These are phyloP conservation scores for Drosophila baimaii DNA, from an alignment of 1,140 invertebrate genomes.

Conservation along the genomic window DNA sequence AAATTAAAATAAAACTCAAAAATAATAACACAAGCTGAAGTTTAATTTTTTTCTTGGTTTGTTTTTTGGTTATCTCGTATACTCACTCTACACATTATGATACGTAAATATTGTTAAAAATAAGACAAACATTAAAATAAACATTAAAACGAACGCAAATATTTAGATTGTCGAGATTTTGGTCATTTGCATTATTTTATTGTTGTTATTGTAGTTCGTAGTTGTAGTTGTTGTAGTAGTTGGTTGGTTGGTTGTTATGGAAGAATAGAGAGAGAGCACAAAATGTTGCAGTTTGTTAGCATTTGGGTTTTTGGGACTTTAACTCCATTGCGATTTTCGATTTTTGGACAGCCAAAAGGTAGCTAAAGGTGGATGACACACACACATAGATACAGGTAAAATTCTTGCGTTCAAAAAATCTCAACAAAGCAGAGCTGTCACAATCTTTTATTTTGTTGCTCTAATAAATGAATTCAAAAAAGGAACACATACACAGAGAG, in stretches of 20 bases:
- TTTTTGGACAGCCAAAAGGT: conserved; percentile 53
- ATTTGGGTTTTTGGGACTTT: conserved; percentile 27
- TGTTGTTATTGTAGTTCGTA: conserved; percentile 45
- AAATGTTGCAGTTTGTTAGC: conserved; percentile 59
- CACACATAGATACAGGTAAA: conserved; percentile 48
- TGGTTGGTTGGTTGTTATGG: conserved; percentile 44
- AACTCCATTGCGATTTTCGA: conserved; percentile 32
- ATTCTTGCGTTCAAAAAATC: conserved; percentile 57
- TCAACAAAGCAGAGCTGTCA: conserved; percentile 62
- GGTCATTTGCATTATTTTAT: conserved; percentile 44
- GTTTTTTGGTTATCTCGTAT: conserved; percentile 20
- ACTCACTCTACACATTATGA: conserved; percentile 44
- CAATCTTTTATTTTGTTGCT: conserved; percentile 38
- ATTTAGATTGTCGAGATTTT: conserved; percentile 65
- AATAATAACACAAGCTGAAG: conserved; percentile 31
- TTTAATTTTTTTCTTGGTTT: neutral
- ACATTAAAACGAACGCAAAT: conserved; percentile 37
- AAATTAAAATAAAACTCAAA: conserved; percentile 33
- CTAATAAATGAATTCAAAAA: conserved; percentile 64
- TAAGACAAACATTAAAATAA: conserved; percentile 40
- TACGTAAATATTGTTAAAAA: conserved; percentile 45
- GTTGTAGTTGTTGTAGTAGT: conserved; percentile 50
- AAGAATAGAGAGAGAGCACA: conserved; percentile 46
- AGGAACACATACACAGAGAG: conserved; percentile 32
- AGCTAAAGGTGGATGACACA: conserved; percentile 46